phyloP scores from a whole-genome alignment of 2,113 vertebrate species.

The Corydoras maculifer region DNA sequence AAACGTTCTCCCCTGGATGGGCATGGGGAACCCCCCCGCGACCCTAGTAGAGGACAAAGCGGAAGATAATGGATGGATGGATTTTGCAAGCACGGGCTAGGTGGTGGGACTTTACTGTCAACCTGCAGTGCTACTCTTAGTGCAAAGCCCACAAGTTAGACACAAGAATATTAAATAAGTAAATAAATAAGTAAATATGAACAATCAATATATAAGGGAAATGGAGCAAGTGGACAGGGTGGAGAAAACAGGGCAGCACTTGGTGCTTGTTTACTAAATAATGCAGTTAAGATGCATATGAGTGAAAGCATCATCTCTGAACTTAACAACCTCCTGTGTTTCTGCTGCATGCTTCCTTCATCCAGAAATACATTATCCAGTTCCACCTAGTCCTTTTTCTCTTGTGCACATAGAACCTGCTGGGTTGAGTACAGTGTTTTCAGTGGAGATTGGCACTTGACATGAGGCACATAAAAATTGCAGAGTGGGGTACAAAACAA shows the following conservation, averaged over 20 bases:
- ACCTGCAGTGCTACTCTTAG: too few relatives aligned
- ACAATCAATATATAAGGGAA: slow-evolving; percentile 42
- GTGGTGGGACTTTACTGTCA: too few relatives aligned
- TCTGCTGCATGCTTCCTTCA: slow-evolving; percentile 3
- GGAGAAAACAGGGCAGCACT: slow-evolving; percentile 25
- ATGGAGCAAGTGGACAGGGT: slow-evolving; percentile 28
- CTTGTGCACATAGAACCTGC: slow-evolving; percentile 11
- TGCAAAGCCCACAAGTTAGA: not conserved
- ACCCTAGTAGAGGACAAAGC: too few relatives aligned
- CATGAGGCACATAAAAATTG: slow-evolving; percentile 39
- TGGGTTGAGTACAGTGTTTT: slow-evolving; percentile 11
- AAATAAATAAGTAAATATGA: too few relatives aligned
- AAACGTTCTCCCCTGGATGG: too few relatives aligned
- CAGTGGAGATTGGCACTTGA: slow-evolving; percentile 23
- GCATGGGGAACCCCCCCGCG: too few relatives aligned
- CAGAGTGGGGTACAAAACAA: slow-evolving; percentile 30
- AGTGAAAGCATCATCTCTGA: slow-evolving; percentile 28
- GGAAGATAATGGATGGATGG: too few relatives aligned
- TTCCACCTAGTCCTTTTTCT: slow-evolving; percentile 19
- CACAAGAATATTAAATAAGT: not conserved
- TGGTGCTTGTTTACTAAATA: slow-evolving; percentile 44
- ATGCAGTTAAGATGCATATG: slow-evolving; percentile 35
- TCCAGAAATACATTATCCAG: slow-evolving; percentile 26
- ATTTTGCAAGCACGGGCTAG: too few relatives aligned
- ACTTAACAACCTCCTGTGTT: slow-evolving; percentile 36